phyloP scores from a whole-genome alignment of 2,113 vertebrate species.

The Chloropsis cyanopogon region DNA sequence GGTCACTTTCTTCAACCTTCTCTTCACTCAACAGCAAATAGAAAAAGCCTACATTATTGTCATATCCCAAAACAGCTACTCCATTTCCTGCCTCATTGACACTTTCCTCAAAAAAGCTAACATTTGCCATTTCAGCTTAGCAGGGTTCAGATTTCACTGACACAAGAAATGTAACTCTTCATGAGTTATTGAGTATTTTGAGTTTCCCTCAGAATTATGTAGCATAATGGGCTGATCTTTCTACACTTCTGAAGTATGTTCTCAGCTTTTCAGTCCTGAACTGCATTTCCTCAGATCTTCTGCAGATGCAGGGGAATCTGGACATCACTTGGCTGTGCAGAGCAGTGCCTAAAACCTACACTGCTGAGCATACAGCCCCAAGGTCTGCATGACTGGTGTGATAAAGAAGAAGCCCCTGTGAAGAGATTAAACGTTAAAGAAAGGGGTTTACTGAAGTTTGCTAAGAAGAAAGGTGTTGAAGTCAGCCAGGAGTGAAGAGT shows the following conservation, averaged over 20 bases:
- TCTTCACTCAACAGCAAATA: neutral
- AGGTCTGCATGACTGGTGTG: neutral
- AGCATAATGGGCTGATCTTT: neutral
- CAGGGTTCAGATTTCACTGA: neutral
- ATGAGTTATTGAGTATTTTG: accelerated
- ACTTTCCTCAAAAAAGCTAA: neutral
- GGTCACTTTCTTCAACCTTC: neutral
- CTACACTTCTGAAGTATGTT: neutral
- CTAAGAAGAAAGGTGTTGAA: neutral
- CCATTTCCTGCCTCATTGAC: neutral
- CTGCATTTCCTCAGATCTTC: neutral
- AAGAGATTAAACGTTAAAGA: neutral
- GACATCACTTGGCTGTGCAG: neutral
- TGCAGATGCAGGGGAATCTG: neutral
- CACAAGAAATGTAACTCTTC: neutral
- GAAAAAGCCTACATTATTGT: neutral
- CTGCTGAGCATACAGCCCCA: accelerated
- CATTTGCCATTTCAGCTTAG: neutral
- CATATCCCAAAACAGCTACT: neutral
- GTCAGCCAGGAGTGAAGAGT: neutral
- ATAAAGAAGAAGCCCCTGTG: neutral
- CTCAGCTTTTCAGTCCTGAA: neutral
- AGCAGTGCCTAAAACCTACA: neutral
- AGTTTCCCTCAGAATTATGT: neutral
- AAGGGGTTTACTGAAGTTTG: neutral